phyloP scores from a whole-genome alignment of 2,888 invertebrate genomes.

The Microctonus aethiopoides region DNA sequence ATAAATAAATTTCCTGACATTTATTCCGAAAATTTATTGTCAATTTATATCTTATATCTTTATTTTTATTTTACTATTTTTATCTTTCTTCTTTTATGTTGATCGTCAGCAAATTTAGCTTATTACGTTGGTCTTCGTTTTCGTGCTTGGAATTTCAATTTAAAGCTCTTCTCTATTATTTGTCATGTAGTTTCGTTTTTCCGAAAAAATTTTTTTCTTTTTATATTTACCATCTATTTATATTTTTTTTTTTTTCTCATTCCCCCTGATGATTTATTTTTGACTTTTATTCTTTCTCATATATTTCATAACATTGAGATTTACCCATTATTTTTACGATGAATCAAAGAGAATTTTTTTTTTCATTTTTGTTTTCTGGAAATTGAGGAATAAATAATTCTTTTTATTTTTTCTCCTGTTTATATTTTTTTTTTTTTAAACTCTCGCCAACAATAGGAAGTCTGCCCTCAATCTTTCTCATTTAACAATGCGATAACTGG shows the following conservation, averaged over 20 bases:
- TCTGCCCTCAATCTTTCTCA: slow-evolving; percentile 13
- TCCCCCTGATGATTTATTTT: neutral
- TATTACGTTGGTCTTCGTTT: slow-evolving; percentile 13
- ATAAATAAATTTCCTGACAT: too few species aligned
- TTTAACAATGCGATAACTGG: slow-evolving; percentile 17
- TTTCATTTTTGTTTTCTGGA: neutral
- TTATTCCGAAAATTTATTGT: too few species aligned
- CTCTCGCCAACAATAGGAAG: neutral
- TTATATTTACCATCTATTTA: neutral
- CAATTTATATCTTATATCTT: too few species aligned
- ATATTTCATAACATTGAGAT: neutral
- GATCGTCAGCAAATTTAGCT: slow-evolving; percentile 21
- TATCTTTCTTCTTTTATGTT: neutral
- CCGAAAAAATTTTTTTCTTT: too few species aligned
- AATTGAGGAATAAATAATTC: neutral
- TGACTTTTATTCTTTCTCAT: too few species aligned
- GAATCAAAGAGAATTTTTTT: neutral
- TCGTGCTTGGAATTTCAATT: slow-evolving; percentile 29
- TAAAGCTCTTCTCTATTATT: slow-evolving; percentile 9
- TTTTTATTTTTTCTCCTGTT: neutral
- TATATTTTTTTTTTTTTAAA: slow-evolving; percentile 1
- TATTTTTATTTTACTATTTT: slow-evolving; percentile 29
- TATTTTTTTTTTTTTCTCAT: neutral
- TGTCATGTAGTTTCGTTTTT: neutral
- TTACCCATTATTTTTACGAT: slow-evolving; percentile 1